Evolutionary conservation across 2,888 invertebrate species (phyloP).

Genomic region (Seira musarum): DNA sequence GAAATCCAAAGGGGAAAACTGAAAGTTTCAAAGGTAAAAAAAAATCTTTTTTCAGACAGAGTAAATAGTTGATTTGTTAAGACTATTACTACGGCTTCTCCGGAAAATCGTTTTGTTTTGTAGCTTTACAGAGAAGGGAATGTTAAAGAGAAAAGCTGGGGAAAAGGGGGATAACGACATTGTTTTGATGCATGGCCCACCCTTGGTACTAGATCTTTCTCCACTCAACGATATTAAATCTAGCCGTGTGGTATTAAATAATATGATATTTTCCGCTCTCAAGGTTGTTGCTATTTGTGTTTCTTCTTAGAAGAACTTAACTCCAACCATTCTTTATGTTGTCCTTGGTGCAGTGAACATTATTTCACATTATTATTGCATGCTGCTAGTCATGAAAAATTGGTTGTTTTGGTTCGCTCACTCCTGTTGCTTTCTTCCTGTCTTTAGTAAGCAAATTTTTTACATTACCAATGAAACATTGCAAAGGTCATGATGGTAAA

Average conservation of each 20-base stretch:
- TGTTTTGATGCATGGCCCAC: not conserved
- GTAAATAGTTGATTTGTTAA: not conserved
- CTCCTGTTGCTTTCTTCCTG: not conserved
- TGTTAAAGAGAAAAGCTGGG: not conserved
- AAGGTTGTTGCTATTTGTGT: too few relatives aligned
- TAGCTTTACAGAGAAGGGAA: not conserved
- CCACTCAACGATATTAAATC: not conserved
- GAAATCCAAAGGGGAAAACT: too few relatives aligned
- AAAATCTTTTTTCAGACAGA: not conserved
- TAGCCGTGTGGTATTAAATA: not conserved
- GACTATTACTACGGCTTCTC: too few relatives aligned
- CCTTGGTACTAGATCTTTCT: not conserved
- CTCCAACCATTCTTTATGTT: not conserved
- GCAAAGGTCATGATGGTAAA: too few relatives aligned
- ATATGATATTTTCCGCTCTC: not conserved
- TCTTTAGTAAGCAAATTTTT: too few relatives aligned
- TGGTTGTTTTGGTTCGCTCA: not conserved
- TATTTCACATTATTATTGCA: not conserved
- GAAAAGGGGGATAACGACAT: not conserved
- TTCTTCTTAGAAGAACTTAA: not conserved
- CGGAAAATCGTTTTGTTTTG: not conserved
- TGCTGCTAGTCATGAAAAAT: not conserved
- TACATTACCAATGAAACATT: too few relatives aligned
- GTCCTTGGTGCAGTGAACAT: not conserved
- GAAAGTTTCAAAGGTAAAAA: not conserved